These are phyloP conservation scores for Tipula confusa DNA, from an alignment of 2,888 invertebrate genomes.

Conservation along the genomic window DNA sequence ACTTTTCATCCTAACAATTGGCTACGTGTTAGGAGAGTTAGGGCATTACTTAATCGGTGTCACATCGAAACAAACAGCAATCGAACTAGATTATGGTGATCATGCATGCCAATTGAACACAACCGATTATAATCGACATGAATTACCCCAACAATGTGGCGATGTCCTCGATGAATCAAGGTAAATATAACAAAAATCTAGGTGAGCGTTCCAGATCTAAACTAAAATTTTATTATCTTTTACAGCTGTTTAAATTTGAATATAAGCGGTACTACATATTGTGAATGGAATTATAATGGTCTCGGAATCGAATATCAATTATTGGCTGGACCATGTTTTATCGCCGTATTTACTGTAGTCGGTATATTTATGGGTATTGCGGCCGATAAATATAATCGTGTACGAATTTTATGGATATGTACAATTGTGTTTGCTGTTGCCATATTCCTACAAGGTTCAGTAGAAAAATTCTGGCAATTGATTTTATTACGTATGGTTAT, in stretches of 20 bases:
- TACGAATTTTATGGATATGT: slow-evolving; percentile 69
- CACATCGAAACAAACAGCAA: slow-evolving; percentile 80
- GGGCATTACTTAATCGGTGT: slow-evolving; percentile 87
- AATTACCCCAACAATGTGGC: slow-evolving; percentile 57
- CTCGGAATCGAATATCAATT: slow-evolving; percentile 89
- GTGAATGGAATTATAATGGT: slow-evolving; percentile 92
- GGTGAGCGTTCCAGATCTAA: not conserved
- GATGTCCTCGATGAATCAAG: slow-evolving; percentile 53
- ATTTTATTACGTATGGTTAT: slow-evolving; percentile 78
- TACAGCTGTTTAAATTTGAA: slow-evolving; percentile 61
- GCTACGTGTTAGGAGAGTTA: slow-evolving; percentile 80
- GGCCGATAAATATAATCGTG: slow-evolving; percentile 74
- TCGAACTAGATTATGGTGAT: slow-evolving; percentile 81
- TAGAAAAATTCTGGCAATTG: slow-evolving; percentile 85
- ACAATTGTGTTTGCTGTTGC: slow-evolving; percentile 77
- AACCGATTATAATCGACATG: slow-evolving; percentile 53
- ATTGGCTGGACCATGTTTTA: slow-evolving; percentile 87
- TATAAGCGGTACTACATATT: slow-evolving; percentile 69
- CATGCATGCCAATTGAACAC: slow-evolving; percentile 76
- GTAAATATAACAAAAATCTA: slow-evolving; percentile 43
- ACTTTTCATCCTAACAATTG: slow-evolving; percentile 71
- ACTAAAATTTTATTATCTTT: slow-evolving; percentile 35
- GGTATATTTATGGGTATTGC: slow-evolving; percentile 80
- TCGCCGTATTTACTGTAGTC: slow-evolving; percentile 83
- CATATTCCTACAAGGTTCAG: slow-evolving; percentile 78